phyloP scores from a whole-genome alignment of 2,888 invertebrate genomes.

The Pheosia tremula region DNA sequence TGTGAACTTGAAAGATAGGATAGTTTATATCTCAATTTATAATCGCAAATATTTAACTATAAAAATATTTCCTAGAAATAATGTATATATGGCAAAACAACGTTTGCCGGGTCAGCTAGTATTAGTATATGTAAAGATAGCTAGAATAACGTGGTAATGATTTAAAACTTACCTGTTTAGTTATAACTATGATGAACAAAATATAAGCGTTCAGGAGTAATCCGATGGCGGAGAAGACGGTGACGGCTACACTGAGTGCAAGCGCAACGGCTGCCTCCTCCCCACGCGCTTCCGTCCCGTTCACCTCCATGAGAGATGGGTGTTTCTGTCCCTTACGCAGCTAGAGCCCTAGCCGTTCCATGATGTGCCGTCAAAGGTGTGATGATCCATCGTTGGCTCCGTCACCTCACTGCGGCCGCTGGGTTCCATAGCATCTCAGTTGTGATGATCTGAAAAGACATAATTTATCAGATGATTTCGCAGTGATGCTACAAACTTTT shows the following conservation, averaged over 20 bases:
- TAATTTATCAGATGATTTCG: too few relatives aligned
- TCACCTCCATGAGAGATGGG: constrained; percentile 65
- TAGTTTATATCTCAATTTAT: too few relatives aligned
- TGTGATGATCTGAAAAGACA: constrained; percentile 49
- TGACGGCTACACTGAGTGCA: constrained; percentile 87
- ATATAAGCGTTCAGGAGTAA: constrained; percentile 90
- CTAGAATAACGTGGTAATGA: background rate
- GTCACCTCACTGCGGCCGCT: constrained; percentile 77
- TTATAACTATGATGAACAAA: constrained; percentile 88
- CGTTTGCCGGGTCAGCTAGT: too few relatives aligned
- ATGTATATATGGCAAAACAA: too few relatives aligned
- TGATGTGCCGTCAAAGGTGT: constrained; percentile 34
- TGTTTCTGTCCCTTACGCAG: constrained; percentile 52
- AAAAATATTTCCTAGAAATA: too few relatives aligned
- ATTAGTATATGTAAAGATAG: too few relatives aligned
- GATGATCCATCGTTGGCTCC: constrained; percentile 40
- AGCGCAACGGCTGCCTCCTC: constrained; percentile 86
- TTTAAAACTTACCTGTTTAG: constrained; percentile 85
- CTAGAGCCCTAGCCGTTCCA: constrained; percentile 55
- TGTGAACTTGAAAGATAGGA: too few relatives aligned
- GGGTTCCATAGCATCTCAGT: constrained; percentile 74
- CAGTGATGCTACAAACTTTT: too few relatives aligned
- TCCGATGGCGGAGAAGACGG: constrained; percentile 88
- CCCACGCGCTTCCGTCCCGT: constrained; percentile 73
- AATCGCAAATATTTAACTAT: too few relatives aligned